Evolutionary conservation across 2,888 invertebrate species (phyloP).

Genomic region (Synanthedon tipuliformis): DNA sequence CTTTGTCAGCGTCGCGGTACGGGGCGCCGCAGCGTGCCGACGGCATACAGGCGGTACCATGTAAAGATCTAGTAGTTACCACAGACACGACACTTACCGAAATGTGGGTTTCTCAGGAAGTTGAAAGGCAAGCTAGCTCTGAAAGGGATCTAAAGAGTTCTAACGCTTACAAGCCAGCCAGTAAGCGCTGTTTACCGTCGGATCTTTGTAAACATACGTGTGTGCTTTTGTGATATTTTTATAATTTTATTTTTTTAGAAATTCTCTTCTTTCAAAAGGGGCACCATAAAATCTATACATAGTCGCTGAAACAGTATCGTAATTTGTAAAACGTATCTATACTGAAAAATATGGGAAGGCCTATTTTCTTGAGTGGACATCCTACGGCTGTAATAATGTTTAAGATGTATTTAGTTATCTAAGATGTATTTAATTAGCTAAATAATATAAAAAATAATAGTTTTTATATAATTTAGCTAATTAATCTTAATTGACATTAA

Average conservation of each 20-base stretch:
- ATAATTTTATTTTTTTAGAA: background rate
- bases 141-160: background rate
- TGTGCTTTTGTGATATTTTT: background rate
- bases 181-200: background rate
- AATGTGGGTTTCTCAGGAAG: background rate
- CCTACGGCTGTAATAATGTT: too few relatives aligned
- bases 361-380: too few relatives aligned
- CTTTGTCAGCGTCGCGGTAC: too few relatives aligned
- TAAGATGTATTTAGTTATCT: too few relatives aligned
- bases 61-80: background rate
- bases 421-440: too few relatives aligned
- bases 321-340: too few relatives aligned
- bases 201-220: background rate
- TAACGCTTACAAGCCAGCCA: background rate
- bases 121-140: background rate
- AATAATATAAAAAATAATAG: too few relatives aligned
- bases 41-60: background rate
- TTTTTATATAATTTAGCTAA: too few relatives aligned
- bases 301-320: background rate
- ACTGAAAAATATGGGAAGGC: too few relatives aligned
- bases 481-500: too few relatives aligned
- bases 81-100: background rate
- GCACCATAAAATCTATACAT: background rate
- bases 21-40: too few relatives aligned
- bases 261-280: background rate